Evolutionary conservation across 2,797 vertebrate species (phyloP).

Genomic region (Danio choprae): DNA sequence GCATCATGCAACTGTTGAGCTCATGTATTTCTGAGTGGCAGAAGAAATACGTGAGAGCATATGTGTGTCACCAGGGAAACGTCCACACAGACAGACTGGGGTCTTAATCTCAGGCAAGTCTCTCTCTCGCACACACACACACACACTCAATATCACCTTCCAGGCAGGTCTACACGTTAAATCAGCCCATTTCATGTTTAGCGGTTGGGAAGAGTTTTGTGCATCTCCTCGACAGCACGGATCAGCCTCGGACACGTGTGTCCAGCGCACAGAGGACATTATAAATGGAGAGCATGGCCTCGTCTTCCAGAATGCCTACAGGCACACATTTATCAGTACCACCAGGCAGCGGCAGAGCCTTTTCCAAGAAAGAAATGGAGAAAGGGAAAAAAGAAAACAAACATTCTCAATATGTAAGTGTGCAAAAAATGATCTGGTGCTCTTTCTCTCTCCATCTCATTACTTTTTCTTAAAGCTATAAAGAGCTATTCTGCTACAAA

Average conservation of each 20-base stretch:
- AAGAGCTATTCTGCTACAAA: slow-evolving; percentile 80
- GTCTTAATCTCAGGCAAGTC: slow-evolving; percentile 67
- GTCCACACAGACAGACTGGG: slow-evolving; percentile 61
- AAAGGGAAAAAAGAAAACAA: slow-evolving; percentile 38
- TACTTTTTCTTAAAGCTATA: slow-evolving; percentile 71
- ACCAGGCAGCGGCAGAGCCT: slow-evolving; percentile 63
- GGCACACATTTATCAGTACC: slow-evolving; percentile 67
- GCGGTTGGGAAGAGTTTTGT: slow-evolving; percentile 65
- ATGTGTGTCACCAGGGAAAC: slow-evolving; percentile 44
- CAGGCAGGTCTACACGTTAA: slow-evolving; percentile 71
- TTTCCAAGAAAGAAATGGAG: slow-evolving; percentile 33
- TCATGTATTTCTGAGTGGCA: slow-evolving; percentile 57
- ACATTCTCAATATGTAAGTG: slow-evolving; percentile 58
- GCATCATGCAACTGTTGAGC: slow-evolving; percentile 18
- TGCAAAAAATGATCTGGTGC: slow-evolving; percentile 67
- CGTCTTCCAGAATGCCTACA: slow-evolving; percentile 62
- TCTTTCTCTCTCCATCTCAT: slow-evolving; percentile 61
- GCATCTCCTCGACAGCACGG: slow-evolving; percentile 53
- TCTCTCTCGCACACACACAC: slow-evolving; percentile 62
- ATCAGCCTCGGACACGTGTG: slow-evolving; percentile 59
- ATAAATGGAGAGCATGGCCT: slow-evolving; percentile 61
- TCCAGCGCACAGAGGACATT: slow-evolving; percentile 57
- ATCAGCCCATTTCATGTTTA: slow-evolving; percentile 77
- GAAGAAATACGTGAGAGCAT: slow-evolving; percentile 43
- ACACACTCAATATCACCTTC: slow-evolving; percentile 72